Evolutionary conservation across 37 sponge, comb jelly and placozoan genomes (phyloP).

Genomic region (Theonella swinhoei): DNA sequence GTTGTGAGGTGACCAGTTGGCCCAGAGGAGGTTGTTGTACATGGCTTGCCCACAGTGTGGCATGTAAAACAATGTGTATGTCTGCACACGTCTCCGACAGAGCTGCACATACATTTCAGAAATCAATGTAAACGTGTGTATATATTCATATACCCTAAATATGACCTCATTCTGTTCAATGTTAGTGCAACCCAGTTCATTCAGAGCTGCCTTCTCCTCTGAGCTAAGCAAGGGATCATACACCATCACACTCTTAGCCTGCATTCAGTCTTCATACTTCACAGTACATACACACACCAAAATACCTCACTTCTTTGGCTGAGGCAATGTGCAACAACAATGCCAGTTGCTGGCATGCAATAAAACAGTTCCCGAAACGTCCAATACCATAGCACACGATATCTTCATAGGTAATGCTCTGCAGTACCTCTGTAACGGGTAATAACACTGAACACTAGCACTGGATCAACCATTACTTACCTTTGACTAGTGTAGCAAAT

Average conservation of each 20-base stretch:
- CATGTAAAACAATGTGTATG: slow-evolving; percentile 77
- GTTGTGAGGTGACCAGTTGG: slow-evolving; percentile 55
- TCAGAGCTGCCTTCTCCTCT: slow-evolving; percentile 41
- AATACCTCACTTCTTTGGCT: background rate
- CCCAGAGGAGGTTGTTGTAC: slow-evolving; percentile 80
- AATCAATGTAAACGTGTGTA: background rate
- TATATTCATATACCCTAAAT: too few species aligned
- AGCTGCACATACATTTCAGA: slow-evolving; percentile 9
- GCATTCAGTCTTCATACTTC: too few species aligned
- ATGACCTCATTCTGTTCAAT: slow-evolving; percentile 55
- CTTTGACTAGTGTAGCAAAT: background rate
- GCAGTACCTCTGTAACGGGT: background rate
- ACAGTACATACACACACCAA: too few species aligned
- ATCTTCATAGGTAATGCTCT: background rate
- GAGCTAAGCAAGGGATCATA: slow-evolving; percentile 61
- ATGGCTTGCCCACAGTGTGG: slow-evolving; percentile 70
- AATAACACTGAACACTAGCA: too few species aligned
- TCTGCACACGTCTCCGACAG: slow-evolving; percentile 31
- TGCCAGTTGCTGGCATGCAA: slow-evolving; percentile 47
- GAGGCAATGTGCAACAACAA: slow-evolving; percentile 9
- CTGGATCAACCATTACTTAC: background rate
- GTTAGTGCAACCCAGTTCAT: background rate
- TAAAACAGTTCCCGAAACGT: slow-evolving; percentile 22
- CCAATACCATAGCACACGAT: slow-evolving; percentile 77
- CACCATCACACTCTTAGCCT: slow-evolving; percentile 21